Evolutionary conservation across 2,797 vertebrate genomes (phyloP), one percentile per base, ranked within the genome.

Genomic region (Champsocephalus esox): DNA sequence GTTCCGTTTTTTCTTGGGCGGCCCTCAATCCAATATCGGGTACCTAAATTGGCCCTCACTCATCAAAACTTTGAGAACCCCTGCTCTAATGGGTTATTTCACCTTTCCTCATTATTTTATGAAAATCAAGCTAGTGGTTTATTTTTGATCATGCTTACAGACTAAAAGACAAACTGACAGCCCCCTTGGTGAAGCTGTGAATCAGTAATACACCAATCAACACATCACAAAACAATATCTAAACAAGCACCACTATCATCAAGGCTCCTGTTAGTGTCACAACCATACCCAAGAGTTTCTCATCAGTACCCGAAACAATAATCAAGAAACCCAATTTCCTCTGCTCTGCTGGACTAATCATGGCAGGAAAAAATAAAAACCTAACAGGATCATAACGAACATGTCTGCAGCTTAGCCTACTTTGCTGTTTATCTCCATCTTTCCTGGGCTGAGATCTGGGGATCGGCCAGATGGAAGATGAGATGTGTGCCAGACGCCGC

Each of bases 281-380:
- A 56, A 28, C 44, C 9, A n/a, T 4, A 54, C 44, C 8, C 19
- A 24, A 9, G 13, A 57, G 24, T 21, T 17, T 61, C 32, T 52
- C 54, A 51, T 58, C 50, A 19, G 17, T 21, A 14, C 19, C 57
- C 8, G 46, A 61, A 7, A 67, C 45, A 62, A 68, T 73, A 55
- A 76, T 75, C 51, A 59, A 50, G 21, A 77, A 44, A 65, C 50
- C 19, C 44, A 75, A 73, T 46, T 32, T 57, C 32, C 75, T 66
- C 57, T 78, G 55, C 41, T 83, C 46, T 52, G 5, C 56, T 71
- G 4, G 83, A 75, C 55, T 55, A 58, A 71, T 75, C 24, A 16
- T 8, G 5, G 59, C 52, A 45, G 73, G 66, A 83, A 86, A 87
- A 76, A 87, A 76, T 0, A 77, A 79, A 82, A 51, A 46, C 21